phyloP scores from a whole-genome alignment of 2,888 invertebrate genomes.

The Drosophila recens region DNA sequence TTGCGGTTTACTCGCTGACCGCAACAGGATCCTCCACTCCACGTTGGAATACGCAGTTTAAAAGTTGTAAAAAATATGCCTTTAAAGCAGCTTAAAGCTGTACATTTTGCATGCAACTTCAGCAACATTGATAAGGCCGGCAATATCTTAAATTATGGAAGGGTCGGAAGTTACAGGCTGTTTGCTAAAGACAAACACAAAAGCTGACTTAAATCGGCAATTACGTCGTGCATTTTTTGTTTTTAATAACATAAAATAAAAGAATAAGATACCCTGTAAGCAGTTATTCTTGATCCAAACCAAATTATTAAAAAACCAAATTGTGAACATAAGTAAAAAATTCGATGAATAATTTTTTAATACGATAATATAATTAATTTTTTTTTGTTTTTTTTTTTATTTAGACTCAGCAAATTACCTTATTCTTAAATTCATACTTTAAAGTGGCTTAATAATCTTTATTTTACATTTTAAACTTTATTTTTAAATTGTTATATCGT shows the following conservation, averaged over 20 bases:
- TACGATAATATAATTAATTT: too few relatives aligned
- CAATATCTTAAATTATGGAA: slow-evolving; percentile 5
- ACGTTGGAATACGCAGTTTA: background rate
- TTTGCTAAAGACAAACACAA: slow-evolving; percentile 10
- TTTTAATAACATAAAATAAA: background rate
- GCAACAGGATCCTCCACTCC: slow-evolving; percentile 22
- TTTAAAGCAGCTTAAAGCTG: slow-evolving; percentile 14
- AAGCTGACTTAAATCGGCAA: slow-evolving; percentile 58
- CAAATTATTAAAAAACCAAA: too few relatives aligned
- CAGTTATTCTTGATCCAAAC: too few relatives aligned
- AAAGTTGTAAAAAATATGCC: background rate
- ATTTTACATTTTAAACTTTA: too few relatives aligned
- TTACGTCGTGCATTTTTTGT: slow-evolving; percentile 42
- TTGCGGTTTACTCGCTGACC: slow-evolving; percentile 47
- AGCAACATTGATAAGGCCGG: background rate
- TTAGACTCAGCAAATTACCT: too few relatives aligned
- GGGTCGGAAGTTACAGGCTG: background rate
- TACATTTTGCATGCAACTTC: slow-evolving; percentile 1
- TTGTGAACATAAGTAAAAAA: too few relatives aligned
- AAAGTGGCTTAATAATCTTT: too few relatives aligned
- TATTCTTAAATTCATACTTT: too few relatives aligned
- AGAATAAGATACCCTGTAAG: background rate
- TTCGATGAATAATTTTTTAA: too few relatives aligned
- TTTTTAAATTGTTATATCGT: too few relatives aligned
- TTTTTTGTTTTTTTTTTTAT: too few relatives aligned